A percentile compares a stretch with the other conserved stretches of the same genome.
Evolutionary conservation across 2,113 vertebrate species (phyloP).

Genomic region (Loxodonta africana): DNA sequence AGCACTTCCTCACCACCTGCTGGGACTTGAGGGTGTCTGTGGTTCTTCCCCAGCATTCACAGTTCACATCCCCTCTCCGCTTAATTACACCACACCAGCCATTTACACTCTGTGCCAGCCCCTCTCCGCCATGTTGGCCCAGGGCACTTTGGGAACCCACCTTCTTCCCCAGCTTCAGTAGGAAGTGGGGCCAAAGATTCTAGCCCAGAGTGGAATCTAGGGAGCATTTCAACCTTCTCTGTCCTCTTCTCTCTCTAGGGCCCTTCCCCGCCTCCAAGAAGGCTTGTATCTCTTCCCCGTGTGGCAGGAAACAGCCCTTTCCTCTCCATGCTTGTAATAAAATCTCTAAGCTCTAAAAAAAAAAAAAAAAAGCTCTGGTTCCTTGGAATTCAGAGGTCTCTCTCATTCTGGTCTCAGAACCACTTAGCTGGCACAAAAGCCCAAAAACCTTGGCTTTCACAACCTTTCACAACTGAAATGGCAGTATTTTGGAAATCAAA

Average conservation of each 20-base stretch:
- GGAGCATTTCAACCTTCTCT: not conserved
- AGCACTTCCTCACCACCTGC: not conserved
- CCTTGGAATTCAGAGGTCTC: not conserved
- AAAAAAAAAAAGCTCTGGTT: not conserved
- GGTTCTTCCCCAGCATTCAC: not conserved
- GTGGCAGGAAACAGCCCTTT: not conserved
- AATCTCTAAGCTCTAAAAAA: not conserved
- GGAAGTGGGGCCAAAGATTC: not conserved
- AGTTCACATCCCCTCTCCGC: not conserved
- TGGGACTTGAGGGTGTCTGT: not conserved
- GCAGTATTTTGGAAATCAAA: not conserved
- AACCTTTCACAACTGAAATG: not conserved
- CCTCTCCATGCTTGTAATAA: not conserved
- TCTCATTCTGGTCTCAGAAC: not conserved
- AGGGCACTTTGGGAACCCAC: not conserved
- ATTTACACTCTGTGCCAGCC: not conserved
- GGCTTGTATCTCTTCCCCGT: not conserved
- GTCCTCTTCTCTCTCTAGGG: not conserved
- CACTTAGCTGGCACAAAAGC: not conserved
- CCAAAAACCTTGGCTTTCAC: not conserved
- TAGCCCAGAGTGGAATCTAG: not conserved
- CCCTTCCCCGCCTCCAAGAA: not conserved
- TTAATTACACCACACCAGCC: not conserved
- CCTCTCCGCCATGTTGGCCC: rapidly evolving
- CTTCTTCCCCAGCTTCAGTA: not conserved